A percentile compares a stretch with the other conserved stretches of the same genome.
These are phyloP conservation scores for Nylanderia fulva DNA, from an alignment of 1,140 invertebrate genomes.

Conservation along the genomic window DNA sequence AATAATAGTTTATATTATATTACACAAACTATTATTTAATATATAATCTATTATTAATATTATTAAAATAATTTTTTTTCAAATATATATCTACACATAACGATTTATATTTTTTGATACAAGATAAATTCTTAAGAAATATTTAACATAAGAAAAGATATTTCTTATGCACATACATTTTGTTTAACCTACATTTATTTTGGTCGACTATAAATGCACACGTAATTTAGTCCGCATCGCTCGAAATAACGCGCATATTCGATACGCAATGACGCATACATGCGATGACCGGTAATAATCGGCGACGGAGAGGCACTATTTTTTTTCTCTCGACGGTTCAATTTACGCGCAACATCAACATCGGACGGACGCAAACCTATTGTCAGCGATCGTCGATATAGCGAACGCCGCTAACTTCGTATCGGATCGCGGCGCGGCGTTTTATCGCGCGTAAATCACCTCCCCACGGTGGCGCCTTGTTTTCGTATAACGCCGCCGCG, in stretches of 20 bases:
- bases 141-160: too few relatives aligned
- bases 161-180: not conserved
- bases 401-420: slow-evolving; percentile 37
- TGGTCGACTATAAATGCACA: not conserved
- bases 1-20: not conserved
- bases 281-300: slow-evolving; percentile 14
- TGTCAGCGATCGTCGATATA: slow-evolving; percentile 63
- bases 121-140: not conserved
- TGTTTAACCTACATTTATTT: slow-evolving; percentile 10
- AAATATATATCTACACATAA: too few relatives aligned
- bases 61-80: too few relatives aligned
- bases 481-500: slow-evolving; percentile 69
- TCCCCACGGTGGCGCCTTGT: slow-evolving; percentile 68
- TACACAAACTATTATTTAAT: too few relatives aligned
- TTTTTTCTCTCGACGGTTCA: slow-evolving; percentile 53
- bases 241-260: slow-evolving; percentile 52
- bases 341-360: slow-evolving; percentile 45
- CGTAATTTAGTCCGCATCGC: slow-evolving; percentile 40
- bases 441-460: slow-evolving; percentile 66
- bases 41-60: too few relatives aligned
- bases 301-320: slow-evolving; percentile 10
- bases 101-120: too few relatives aligned
- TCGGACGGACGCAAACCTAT: slow-evolving; percentile 26
- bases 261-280: slow-evolving; percentile 32
- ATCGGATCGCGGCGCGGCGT: slow-evolving; percentile 13